Evolutionary conservation across 2,888 invertebrate species (phyloP).

Genomic region (Gryllus longicercus): DNA sequence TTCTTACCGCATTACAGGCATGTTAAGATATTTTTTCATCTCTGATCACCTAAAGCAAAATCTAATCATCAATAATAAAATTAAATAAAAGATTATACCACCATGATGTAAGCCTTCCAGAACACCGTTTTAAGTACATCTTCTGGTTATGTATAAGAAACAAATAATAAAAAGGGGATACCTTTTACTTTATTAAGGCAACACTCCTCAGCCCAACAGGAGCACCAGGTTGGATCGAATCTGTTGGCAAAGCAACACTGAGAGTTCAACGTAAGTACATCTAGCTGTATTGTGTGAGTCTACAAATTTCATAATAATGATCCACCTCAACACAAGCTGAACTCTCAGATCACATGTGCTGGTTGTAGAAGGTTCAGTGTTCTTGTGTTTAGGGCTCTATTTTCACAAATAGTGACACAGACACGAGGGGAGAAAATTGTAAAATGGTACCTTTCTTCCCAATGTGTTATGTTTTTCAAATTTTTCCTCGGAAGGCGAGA

Average conservation of each 20-base stretch:
- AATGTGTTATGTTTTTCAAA: background rate
- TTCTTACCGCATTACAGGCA: constrained; percentile 27
- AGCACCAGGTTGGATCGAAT: constrained; percentile 18
- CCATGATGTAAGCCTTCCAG: constrained; percentile 17
- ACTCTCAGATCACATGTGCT: constrained; percentile 24
- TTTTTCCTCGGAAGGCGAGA: constrained; percentile 24
- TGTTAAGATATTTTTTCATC: constrained; percentile 24
- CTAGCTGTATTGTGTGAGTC: constrained; percentile 20
- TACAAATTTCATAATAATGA: constrained; percentile 11
- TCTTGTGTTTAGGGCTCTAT: background rate
- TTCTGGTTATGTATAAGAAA: constrained; percentile 11
- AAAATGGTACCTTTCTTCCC: constrained; percentile 27
- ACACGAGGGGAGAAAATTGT: constrained; percentile 27
- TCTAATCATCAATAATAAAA: constrained; percentile 22
- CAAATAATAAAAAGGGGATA: constrained; percentile 26
- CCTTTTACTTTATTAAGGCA: constrained; percentile 26
- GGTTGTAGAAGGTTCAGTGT: background rate
- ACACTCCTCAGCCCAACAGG: constrained; percentile 22
- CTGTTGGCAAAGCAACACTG: constrained; percentile 29
- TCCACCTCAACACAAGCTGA: constrained; percentile 4
- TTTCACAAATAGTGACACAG: constrained; percentile 27
- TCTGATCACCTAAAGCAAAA: background rate
- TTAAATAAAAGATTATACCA: constrained; percentile 26
- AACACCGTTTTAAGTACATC: constrained; percentile 21
- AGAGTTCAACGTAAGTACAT: constrained; percentile 26